phyloP scores from a whole-genome alignment of 2,113 vertebrate species.

The Gavialis gangeticus region DNA sequence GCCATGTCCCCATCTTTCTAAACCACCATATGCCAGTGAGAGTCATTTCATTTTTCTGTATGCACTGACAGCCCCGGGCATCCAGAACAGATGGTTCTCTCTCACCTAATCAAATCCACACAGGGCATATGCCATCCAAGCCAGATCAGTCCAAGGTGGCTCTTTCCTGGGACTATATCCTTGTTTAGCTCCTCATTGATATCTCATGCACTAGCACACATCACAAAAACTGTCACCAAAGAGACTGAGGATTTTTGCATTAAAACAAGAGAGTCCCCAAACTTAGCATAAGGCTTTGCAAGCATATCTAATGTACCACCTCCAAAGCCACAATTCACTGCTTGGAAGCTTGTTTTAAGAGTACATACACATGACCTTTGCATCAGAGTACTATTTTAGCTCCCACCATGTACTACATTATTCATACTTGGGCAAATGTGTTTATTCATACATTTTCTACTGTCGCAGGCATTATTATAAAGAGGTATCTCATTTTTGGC shows the following conservation, averaged over 20 bases:
- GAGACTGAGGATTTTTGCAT: neutral
- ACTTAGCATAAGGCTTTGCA: slow-evolving; percentile 26
- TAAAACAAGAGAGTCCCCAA: neutral
- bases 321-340: slow-evolving; percentile 21
- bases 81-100: slow-evolving; percentile 61
- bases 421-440: neutral
- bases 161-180: neutral
- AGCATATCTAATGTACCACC: neutral
- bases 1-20: slow-evolving; percentile 53
- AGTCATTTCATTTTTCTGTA: slow-evolving; percentile 41
- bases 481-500: neutral
- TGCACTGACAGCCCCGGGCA: slow-evolving; percentile 48
- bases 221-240: neutral
- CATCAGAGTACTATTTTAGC: slow-evolving; percentile 16
- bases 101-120: slow-evolving; percentile 62
- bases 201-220: neutral
- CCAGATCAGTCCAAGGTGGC: slow-evolving; percentile 32
- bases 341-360: slow-evolving; percentile 7
- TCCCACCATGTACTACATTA: neutral
- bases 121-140: neutral
- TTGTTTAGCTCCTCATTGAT: neutral
- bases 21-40: slow-evolving; percentile 57
- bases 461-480: neutral
- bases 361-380: neutral
- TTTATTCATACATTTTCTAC: neutral